A percentile compares a stretch with the other conserved stretches of the same genome.
phyloP scores from a whole-genome alignment of 1,140 invertebrate genomes.

The Centruroides sculpturatus region DNA sequence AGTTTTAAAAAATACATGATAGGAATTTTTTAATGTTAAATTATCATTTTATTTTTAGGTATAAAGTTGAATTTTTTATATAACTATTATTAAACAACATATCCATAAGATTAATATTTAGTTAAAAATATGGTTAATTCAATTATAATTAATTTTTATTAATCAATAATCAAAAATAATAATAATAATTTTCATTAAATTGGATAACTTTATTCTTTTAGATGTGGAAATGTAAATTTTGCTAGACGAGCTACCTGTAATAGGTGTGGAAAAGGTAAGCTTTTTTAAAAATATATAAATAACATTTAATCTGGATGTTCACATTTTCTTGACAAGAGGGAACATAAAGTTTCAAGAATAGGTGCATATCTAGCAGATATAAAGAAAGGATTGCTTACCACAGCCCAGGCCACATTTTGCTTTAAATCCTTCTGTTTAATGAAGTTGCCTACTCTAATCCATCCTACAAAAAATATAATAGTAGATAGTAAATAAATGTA shows the following conservation, averaged over 20 bases:
- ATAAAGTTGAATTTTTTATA: too few species aligned
- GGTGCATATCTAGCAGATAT: background rate
- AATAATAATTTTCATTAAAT: background rate
- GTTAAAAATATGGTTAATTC: background rate
- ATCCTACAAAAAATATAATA: too few species aligned
- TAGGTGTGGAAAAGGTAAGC: constrained; percentile 59
- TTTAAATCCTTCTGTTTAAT: too few species aligned
- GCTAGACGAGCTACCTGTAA: constrained; percentile 76
- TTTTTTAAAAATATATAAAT: background rate
- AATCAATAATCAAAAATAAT: background rate
- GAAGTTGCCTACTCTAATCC: too few species aligned
- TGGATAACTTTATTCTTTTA: constrained; percentile 27
- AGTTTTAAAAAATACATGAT: too few species aligned
- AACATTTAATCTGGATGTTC: constrained; percentile 12
- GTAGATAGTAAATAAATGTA: too few species aligned
- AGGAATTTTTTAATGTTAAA: too few species aligned
- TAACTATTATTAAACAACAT: too few species aligned
- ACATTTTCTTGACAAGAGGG: background rate
- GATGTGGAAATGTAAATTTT: constrained; percentile 91
- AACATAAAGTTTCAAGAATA: background rate
- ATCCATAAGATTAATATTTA: too few species aligned
- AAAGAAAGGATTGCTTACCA: too few species aligned
- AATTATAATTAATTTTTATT: background rate
- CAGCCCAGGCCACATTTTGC: too few species aligned
- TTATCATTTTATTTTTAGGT: too few species aligned